Evolutionary conservation across 2,797 vertebrate species (phyloP).

Genomic region (Setipinna tenuifilis): DNA sequence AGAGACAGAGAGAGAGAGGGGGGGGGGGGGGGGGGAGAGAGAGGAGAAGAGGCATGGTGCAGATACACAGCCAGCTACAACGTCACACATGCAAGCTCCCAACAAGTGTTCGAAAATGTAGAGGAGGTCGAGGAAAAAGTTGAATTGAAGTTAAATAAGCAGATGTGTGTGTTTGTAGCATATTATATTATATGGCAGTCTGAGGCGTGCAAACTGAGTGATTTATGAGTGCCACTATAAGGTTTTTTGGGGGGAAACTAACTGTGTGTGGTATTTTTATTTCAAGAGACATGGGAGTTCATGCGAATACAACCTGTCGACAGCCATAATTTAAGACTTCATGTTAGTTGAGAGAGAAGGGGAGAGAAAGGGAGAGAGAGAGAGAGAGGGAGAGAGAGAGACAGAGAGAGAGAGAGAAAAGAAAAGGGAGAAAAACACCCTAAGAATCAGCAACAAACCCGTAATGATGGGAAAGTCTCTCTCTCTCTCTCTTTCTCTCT

Average conservation of each 20-base stretch:
- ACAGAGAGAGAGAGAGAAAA: neutral
- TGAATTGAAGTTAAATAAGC: constrained; percentile 12
- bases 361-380: neutral
- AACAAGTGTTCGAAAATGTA: constrained; percentile 7
- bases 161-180: constrained; percentile 26
- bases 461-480: constrained; percentile 42
- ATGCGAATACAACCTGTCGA: constrained; percentile 19
- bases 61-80: neutral
- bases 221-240: constrained; percentile 24
- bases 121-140: constrained; percentile 15
- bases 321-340: constrained; percentile 39
- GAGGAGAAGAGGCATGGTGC: neutral
- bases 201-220: constrained; percentile 16
- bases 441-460: neutral
- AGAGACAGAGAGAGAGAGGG: too few relatives aligned
- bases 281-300: constrained; percentile 30
- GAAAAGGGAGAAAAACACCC: neutral
- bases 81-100: neutral
- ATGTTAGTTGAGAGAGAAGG: constrained; percentile 34
- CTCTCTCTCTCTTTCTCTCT: constrained; percentile 33
- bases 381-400: neutral
- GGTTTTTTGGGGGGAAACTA: neutral
- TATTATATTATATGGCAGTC: constrained; percentile 15
- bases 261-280: constrained; percentile 18
- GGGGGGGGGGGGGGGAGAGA: neutral